Conservation (phyloP, 53 echinoderm and acorn worm genomes). For the Henricia sp. region DNA sequence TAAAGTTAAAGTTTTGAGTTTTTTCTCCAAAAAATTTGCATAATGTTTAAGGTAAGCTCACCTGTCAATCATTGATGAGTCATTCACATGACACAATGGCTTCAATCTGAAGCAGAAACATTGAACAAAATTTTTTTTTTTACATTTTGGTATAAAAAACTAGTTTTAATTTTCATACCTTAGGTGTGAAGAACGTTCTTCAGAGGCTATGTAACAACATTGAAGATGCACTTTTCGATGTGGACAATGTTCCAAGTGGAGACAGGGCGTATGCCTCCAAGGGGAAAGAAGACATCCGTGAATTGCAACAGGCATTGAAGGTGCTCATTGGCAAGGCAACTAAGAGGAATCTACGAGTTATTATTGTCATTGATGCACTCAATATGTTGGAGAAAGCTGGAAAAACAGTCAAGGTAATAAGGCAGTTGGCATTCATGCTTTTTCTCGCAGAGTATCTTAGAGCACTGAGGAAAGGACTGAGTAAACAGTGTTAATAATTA, state of each 20-base stretch:
- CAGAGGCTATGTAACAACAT: conserved; percentile 67
- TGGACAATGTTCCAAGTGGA: background rate
- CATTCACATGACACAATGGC: too few species aligned
- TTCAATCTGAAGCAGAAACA: too few species aligned
- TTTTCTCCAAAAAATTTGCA: too few species aligned
- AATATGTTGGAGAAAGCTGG: conserved; percentile 74
- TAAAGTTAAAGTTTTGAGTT: too few species aligned
- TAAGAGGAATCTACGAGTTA: conserved; percentile 21
- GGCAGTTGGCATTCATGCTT: background rate
- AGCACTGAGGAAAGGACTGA: too few species aligned
- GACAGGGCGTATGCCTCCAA: conserved; percentile 41
- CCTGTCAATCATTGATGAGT: too few species aligned
- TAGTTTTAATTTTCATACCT: background rate
- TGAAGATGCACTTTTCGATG: conserved; percentile 43
- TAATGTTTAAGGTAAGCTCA: too few species aligned
- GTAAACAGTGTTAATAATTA: too few species aligned
- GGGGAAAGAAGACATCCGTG: conserved; percentile 58
- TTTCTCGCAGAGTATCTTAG: too few species aligned
- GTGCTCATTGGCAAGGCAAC: conserved; percentile 62
- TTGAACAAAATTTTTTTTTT: too few species aligned
- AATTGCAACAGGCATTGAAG: conserved; percentile 54
- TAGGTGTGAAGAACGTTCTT: conserved; percentile 71
- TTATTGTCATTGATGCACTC: conserved; percentile 80
- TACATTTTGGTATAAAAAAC: too few species aligned
- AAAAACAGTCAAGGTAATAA: conserved; percentile 73